phyloP scores from a whole-genome alignment of 2,888 invertebrate genomes.

The Drosophila parthenogenetica region DNA sequence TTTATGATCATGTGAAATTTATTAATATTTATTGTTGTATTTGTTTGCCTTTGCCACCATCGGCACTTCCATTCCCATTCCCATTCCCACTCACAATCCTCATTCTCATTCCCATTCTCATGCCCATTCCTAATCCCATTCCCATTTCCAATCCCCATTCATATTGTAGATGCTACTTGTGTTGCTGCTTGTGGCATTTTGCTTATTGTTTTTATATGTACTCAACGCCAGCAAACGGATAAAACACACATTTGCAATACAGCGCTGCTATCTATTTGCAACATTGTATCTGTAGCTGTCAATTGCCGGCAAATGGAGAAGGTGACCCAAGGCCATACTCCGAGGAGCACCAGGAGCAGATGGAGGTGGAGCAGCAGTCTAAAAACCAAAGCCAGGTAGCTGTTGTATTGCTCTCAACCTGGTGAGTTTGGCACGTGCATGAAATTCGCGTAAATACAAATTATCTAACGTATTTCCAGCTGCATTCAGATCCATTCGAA shows the following conservation, averaged over 20 bases:
- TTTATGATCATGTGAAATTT: slow-evolving; percentile 80
- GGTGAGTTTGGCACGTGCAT: slow-evolving; percentile 43
- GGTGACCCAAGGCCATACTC: slow-evolving; percentile 27
- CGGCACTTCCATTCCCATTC: slow-evolving; percentile 1
- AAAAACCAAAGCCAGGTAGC: not conserved
- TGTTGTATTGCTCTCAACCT: not conserved
- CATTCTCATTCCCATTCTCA: not conserved
- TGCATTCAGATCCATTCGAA: slow-evolving; percentile 33
- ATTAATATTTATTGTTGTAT: slow-evolving; percentile 79
- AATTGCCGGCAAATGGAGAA: slow-evolving; percentile 33
- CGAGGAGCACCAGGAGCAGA: not conserved
- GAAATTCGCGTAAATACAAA: slow-evolving; percentile 52
- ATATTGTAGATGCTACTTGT: slow-evolving; percentile 10
- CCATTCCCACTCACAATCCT: not conserved
- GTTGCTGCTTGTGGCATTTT: slow-evolving; percentile 42
- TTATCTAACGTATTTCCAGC: slow-evolving; percentile 18
- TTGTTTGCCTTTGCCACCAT: slow-evolving; percentile 51
- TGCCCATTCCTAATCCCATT: slow-evolving; percentile 1
- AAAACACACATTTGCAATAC: slow-evolving; percentile 42
- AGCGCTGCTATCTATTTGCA: slow-evolving; percentile 39
- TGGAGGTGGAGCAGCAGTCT: not conserved
- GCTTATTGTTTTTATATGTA: slow-evolving; percentile 77
- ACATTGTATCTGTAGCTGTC: slow-evolving; percentile 50
- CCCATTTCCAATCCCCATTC: slow-evolving; percentile 1
- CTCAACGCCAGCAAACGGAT: slow-evolving; percentile 43